These are phyloP conservation scores for Phocides pigmalion DNA, from an alignment of 1,140 invertebrate genomes.

Conservation along the genomic window DNA sequence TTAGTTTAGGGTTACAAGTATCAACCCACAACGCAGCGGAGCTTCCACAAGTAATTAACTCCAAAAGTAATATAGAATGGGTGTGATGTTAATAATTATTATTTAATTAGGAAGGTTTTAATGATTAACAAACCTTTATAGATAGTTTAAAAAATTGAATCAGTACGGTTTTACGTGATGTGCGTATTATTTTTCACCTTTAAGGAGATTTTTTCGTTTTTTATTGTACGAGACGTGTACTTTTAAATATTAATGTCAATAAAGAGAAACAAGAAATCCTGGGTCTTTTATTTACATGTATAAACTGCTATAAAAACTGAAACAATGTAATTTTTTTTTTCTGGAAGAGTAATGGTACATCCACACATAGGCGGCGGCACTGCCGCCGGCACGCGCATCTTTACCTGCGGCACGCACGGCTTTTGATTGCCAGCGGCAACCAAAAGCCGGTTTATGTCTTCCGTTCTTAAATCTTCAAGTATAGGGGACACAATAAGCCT, in stretches of 20 bases:
- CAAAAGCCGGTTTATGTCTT: too few species aligned
- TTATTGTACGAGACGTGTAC: slow-evolving; percentile 45
- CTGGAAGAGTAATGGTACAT: too few species aligned
- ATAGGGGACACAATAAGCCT: too few species aligned
- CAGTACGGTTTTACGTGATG: slow-evolving; percentile 29
- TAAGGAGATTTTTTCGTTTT: slow-evolving; percentile 47
- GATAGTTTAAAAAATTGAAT: slow-evolving; percentile 32
- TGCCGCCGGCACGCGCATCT: too few species aligned
- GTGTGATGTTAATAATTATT: slow-evolving; percentile 26
- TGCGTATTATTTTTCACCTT: slow-evolving; percentile 35
- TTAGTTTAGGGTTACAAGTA: not conserved
- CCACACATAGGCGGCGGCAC: too few species aligned
- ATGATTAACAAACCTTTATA: slow-evolving; percentile 25
- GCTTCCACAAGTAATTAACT: slow-evolving; percentile 29
- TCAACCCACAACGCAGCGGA: slow-evolving; percentile 14
- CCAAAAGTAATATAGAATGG: slow-evolving; percentile 23
- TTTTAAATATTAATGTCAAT: slow-evolving; percentile 58
- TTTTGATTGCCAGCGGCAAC: too few species aligned
- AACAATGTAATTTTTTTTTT: slow-evolving; percentile 12
- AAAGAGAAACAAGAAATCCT: slow-evolving; percentile 41
- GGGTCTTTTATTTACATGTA: slow-evolving; percentile 17
- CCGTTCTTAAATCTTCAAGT: too few species aligned
- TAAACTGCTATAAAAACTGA: too few species aligned
- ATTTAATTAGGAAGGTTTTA: slow-evolving; percentile 27
- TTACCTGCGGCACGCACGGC: too few species aligned